A percentile compares a stretch with the other conserved stretches of the same genome.
Conservation (phyloP, 2,888 invertebrate genomes). For the Ophion obscuratus region DNA sequence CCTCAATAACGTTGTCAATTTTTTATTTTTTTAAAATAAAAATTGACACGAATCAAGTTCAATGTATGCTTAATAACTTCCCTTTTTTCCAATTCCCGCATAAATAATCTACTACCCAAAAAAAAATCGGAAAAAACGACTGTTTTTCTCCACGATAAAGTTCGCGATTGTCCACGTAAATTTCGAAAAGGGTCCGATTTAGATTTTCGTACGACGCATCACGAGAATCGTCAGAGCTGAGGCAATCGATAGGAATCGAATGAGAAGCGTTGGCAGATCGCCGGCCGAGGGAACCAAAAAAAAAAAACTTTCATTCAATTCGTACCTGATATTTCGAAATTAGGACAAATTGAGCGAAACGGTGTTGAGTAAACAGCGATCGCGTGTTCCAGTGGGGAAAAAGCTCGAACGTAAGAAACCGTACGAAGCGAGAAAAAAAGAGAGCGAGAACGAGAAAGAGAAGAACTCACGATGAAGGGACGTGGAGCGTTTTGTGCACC, state of each 20-base stretch:
- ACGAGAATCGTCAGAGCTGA: too few species aligned
- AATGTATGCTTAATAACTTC: too few species aligned
- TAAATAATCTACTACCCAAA: too few species aligned
- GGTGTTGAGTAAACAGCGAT: slow-evolving; percentile 48
- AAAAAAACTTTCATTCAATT: slow-evolving; percentile 19
- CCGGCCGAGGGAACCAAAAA: not conserved
- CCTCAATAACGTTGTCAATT: too few species aligned
- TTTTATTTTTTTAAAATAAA: too few species aligned
- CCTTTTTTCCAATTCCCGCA: too few species aligned
- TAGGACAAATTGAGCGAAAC: slow-evolving; percentile 45
- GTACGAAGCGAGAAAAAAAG: slow-evolving; percentile 1
- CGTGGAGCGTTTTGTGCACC: slow-evolving; percentile 42
- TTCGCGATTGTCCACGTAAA: too few species aligned
- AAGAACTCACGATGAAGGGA: slow-evolving; percentile 14
- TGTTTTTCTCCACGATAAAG: too few species aligned
- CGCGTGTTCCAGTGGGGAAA: slow-evolving; percentile 29
- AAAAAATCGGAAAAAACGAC: too few species aligned
- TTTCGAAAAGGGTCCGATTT: too few species aligned
- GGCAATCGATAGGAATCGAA: not conserved
- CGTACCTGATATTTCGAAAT: slow-evolving; percentile 21
- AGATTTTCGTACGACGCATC: too few species aligned
- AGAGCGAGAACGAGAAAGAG: not conserved
- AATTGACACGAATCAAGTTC: too few species aligned
- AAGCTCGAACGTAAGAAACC: slow-evolving; percentile 25
- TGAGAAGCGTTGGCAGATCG: not conserved